Base-by-base conservation (phyloP, 35 echinoderm and acorn worm genomes). In the Amphiura filiformis region DNA sequence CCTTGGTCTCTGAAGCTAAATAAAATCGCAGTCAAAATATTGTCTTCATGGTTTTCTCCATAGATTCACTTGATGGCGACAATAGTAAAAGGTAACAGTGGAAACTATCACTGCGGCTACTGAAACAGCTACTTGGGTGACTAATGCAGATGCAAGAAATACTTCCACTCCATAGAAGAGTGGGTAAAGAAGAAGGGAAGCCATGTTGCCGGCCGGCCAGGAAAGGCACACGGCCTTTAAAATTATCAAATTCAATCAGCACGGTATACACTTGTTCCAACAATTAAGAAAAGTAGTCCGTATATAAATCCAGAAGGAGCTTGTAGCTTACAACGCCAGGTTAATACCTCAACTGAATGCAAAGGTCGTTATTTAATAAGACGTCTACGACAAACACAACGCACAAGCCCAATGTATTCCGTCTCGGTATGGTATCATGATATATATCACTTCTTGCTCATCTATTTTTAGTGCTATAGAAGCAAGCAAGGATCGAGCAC, bases 61-160 rank as follows among this genome's bases (percentile, higher is more conserved):
- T 28, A 30, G 18, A 36, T 40, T 57, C 41, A 47, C 35, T 81
- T 85, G 70, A 28, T 82, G 28, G 32, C 64, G 91, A 75, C 91
- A 97, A 35, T 84, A 90, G 88, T 86, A 91, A 39, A 97, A 81
- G n/a, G 91, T 89, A 23, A 83, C 94, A 35, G 91, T 93, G 23
- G 94, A 97, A 57, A 97, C 91, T n/a, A 90, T 87, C 20, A 93
- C 90, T 35, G 91, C 91, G 2, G 94, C 94, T 1, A 93, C 82
- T 34, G 94, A 97, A 18, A 97, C 76, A 26, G 91, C 91, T 36
- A 97, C 86, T 81, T 97, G 94, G 35, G 94, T 97, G 26, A 84
- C 90, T 33, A 97, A 76, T 77, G 94, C 91, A 23, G 94, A 97
- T 9, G 94, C 94, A 32, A 97, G 80, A 84, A 97, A 97, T 36